phyloP scores from a whole-genome alignment of 2,888 invertebrate genomes.

The Yponomeuta cagnagella region DNA sequence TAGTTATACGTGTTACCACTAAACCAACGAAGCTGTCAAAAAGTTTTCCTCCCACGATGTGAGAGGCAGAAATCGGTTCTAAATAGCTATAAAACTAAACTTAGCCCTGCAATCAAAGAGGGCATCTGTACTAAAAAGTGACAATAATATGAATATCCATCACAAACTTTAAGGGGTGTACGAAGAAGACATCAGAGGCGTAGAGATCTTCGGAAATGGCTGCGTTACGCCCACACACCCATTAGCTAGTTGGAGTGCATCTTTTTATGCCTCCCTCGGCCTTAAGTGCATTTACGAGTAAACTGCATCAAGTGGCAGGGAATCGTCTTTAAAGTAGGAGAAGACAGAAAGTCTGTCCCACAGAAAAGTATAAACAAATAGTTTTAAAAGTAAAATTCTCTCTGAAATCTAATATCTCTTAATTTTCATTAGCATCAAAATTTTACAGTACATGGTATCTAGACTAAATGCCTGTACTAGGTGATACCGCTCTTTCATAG shows the following conservation, averaged over 20 bases:
- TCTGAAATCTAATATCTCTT: no score
- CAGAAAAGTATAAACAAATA: background rate
- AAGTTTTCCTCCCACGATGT: background rate
- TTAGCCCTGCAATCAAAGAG: background rate
- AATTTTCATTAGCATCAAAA: no score
- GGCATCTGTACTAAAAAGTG: constrained; percentile 1
- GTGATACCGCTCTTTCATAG: no score
- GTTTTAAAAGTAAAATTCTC: no score
- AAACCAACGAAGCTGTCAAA: no score
- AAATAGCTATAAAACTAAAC: background rate
- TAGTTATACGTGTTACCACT: no score
- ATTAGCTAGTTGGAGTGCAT: constrained; percentile 64
- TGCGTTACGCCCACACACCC: constrained; percentile 48
- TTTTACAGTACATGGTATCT: no score
- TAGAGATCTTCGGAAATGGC: constrained; percentile 35
- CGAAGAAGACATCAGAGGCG: constrained; percentile 20
- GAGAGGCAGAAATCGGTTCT: background rate
- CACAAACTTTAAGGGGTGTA: constrained; percentile 12
- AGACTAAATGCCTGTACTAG: no score
- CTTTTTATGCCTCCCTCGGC: constrained; percentile 59
- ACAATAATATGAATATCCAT: constrained; percentile 13
- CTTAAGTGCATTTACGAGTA: constrained; percentile 70
- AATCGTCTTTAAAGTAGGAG: constrained; percentile 30
- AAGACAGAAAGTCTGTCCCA: background rate
- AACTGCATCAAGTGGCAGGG: constrained; percentile 31